Evolutionary conservation across 2,888 invertebrate genomes (phyloP), one percentile per base, ranked within the genome.

Genomic region (Hybos culiciformis): DNA sequence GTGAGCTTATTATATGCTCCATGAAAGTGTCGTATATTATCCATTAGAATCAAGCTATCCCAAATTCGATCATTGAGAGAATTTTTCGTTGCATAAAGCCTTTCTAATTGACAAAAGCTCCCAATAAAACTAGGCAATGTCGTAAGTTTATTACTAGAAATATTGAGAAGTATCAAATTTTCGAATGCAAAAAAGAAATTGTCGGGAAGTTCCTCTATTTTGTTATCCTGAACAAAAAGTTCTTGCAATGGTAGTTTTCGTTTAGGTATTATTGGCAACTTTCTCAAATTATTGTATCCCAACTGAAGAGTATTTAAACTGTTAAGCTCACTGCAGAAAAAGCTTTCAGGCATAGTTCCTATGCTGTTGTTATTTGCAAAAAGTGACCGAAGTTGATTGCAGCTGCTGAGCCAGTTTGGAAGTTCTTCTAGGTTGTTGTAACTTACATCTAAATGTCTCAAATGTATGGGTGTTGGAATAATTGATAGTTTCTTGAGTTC

Each of bases 1-100:
- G 80, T 80, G 29, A 87, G 68, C 49, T 80, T 79, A 56, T 87
- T 88, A 54, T 86, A 85, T 3, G 84, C 84, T 12, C 82, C 72
- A 56, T 87, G 85, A 15, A 88, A 64, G 45, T 78, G 74, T 55
- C 76, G 75, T 20, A 87, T 60, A 38, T 78, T 75, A 48, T 70
- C 67, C 42, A 81, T 76, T 46, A 74, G 73, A 45, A 75, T 71
- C 39, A 86, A 68, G 3, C 78, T 74, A 45, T 80, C 77, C 36
- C 84, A 68, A 2, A 74, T 71, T 46, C 74, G 75, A 57, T 85
- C 83, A 31, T 77, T 77, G 48, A 87, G 67, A 55, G 80, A 79
- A 63, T 87, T 87, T 14, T 81, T 83, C 12, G 85, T 83, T 44
- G 83, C 62, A 57, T 77, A 85, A 1, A 80, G 65, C 55, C 75